phyloP scores from a whole-genome alignment of 2,888 invertebrate species.

The Agriopis marginaria region DNA sequence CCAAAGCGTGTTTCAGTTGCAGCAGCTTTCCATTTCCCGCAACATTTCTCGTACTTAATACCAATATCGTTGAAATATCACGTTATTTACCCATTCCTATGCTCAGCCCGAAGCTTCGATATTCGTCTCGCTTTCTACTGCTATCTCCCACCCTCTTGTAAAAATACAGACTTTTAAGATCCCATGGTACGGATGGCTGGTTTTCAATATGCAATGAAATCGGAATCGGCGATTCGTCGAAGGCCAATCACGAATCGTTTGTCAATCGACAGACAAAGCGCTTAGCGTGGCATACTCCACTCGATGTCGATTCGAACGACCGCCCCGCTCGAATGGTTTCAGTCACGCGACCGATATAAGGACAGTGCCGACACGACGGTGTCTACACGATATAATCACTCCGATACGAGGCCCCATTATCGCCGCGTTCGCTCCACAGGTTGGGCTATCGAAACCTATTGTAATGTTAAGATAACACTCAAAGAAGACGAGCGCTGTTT shows the following conservation, averaged over 20 bases:
- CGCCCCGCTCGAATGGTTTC: slow-evolving; percentile 63
- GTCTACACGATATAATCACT: slow-evolving; percentile 54
- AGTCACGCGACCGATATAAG: slow-evolving; percentile 68
- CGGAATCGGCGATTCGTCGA: slow-evolving; percentile 54
- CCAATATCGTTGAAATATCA: slow-evolving; percentile 25
- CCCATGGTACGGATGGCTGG: slow-evolving; percentile 38
- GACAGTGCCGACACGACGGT: slow-evolving; percentile 53
- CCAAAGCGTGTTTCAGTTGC: slow-evolving; percentile 17
- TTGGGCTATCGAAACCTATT: slow-evolving; percentile 60
- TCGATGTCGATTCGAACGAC: slow-evolving; percentile 69
- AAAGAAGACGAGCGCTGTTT: slow-evolving; percentile 41
- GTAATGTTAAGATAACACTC: slow-evolving; percentile 63
- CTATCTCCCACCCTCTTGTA: slow-evolving; percentile 25
- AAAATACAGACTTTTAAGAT: slow-evolving; percentile 49
- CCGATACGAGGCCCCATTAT: slow-evolving; percentile 54
- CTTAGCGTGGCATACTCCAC: slow-evolving; percentile 75
- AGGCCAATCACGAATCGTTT: slow-evolving; percentile 71
- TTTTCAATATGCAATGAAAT: slow-evolving; percentile 53
- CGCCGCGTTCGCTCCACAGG: slow-evolving; percentile 56
- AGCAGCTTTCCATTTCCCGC: slow-evolving; percentile 12
- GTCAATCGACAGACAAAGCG: slow-evolving; percentile 68
- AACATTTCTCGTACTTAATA: slow-evolving; percentile 21
- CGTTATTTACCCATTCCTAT: slow-evolving; percentile 23
- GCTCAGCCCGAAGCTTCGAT: slow-evolving; percentile 12
- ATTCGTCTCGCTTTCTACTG: slow-evolving; percentile 19